Evolutionary conservation across 2,797 vertebrate species (phyloP).

Genomic region (Falco novaeseelandiae): DNA sequence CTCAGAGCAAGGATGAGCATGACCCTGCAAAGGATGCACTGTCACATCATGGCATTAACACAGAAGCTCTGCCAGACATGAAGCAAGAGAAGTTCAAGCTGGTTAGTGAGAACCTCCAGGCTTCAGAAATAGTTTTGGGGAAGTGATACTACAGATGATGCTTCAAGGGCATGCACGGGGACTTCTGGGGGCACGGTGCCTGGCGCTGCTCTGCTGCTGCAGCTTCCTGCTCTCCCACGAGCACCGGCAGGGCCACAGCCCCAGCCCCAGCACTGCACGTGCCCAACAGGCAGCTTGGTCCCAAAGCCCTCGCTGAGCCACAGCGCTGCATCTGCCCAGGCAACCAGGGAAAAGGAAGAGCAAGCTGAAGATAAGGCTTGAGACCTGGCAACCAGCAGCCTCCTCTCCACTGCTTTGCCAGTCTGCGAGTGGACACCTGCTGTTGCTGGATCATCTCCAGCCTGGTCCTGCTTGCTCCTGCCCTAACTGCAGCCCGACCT

Average conservation of each 20-base stretch:
- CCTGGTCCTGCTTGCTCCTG: accelerated
- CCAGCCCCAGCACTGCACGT: accelerated
- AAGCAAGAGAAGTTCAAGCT: not conserved
- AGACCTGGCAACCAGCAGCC: no score
- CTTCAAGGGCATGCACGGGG: not conserved
- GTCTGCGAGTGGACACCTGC: not conserved
- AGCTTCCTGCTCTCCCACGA: slow-evolving; percentile 23
- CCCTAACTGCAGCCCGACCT: not conserved
- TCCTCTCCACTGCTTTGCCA: accelerated
- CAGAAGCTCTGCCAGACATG: accelerated
- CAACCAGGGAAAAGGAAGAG: no score
- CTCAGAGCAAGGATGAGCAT: not conserved
- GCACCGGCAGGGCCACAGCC: not conserved
- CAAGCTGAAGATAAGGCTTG: not conserved
- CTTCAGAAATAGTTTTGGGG: slow-evolving; percentile 47
- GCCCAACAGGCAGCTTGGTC: accelerated
- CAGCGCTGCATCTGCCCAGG: accelerated
- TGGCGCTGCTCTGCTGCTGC: not conserved
- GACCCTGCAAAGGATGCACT: accelerated
- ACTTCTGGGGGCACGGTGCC: not conserved
- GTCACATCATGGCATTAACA: accelerated
- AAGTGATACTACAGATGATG: not conserved
- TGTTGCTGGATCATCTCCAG: not conserved
- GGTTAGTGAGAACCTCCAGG: not conserved
- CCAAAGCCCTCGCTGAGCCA: accelerated